Conservation (phyloP, 2,888 invertebrate genomes). For the Leucophenga montana region DNA sequence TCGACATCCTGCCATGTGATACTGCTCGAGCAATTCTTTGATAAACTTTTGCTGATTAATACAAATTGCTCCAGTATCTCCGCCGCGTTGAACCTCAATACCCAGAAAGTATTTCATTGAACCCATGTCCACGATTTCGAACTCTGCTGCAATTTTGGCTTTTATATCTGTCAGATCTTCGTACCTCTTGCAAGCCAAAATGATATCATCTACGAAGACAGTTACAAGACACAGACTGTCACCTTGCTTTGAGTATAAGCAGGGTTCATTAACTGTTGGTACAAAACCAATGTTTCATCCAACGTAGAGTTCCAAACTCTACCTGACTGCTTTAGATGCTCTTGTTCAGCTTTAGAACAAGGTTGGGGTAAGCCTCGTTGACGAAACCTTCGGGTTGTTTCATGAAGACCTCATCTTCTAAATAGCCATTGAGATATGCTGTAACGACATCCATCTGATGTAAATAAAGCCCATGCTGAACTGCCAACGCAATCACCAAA, state of each 20-base stretch:
- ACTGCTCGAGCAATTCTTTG: constrained; percentile 12
- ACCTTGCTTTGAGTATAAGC: no score
- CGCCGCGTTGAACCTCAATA: constrained; percentile 39
- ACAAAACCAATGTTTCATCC: no score
- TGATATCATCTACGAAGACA: constrained; percentile 46
- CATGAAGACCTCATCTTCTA: constrained; percentile 25
- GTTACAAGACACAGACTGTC: constrained; percentile 26
- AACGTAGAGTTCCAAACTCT: no score
- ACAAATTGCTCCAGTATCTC: no score
- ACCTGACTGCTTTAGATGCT: no score
- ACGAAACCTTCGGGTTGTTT: constrained; percentile 24
- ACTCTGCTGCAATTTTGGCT: no score
- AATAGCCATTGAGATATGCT: constrained; percentile 28
- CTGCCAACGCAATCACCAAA: constrained; percentile 36
- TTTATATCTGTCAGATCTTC: no score
- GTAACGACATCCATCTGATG: constrained; percentile 33
- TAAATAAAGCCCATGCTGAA: constrained; percentile 22
- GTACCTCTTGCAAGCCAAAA: constrained; percentile 35
- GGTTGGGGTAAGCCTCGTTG: no score
- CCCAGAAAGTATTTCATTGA: constrained; percentile 38
- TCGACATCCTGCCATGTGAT: constrained; percentile 25
- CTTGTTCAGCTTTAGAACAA: no score
- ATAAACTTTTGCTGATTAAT: constrained; percentile 38
- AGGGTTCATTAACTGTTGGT: no score
- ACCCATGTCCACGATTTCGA: constrained; percentile 37